phyloP scores from a whole-genome alignment of 2,113 vertebrate species.

The Salvelinus namaycush region DNA sequence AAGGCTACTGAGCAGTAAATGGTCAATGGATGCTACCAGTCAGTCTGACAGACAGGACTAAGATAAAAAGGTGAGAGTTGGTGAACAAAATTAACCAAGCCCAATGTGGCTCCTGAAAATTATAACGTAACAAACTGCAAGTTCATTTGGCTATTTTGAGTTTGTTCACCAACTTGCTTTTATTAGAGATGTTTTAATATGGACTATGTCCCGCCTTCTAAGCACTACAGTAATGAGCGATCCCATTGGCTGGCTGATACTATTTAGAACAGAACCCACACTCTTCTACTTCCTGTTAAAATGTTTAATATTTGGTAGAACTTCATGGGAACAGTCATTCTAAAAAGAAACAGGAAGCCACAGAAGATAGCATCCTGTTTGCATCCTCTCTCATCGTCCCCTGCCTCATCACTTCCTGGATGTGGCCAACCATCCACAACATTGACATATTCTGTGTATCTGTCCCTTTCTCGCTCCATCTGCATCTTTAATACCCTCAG shows the following conservation, averaged over 20 bases:
- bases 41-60: too few species aligned
- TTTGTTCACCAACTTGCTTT: too few species aligned
- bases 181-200: too few species aligned
- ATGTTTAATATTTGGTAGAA: conserved; percentile 27
- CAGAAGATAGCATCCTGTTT: conserved; percentile 78
- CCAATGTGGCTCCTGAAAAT: too few species aligned
- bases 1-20: too few species aligned
- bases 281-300: conserved; percentile 10
- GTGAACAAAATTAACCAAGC: too few species aligned
- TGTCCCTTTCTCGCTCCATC: conserved; percentile 19
- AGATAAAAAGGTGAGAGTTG: too few species aligned
- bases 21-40: too few species aligned
- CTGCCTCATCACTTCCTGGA: conserved; percentile 75
- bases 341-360: conserved; percentile 72
- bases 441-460: conserved; percentile 63
- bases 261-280: background rate
- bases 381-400: conserved; percentile 63
- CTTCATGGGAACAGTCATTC: conserved; percentile 60
- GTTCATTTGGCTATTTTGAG: too few species aligned
- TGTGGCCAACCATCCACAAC: conserved; percentile 58
- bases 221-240: too few species aligned
- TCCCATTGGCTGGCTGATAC: background rate
- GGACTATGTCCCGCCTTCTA: too few species aligned
- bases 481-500: conserved; percentile 1
- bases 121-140: too few species aligned